Percentiles rank a stretch among this genome's conserved stretches.
These are phyloP conservation scores for Leptinotarsa defecta DNA, from an alignment of 1,140 invertebrate species.

Conservation along the genomic window DNA sequence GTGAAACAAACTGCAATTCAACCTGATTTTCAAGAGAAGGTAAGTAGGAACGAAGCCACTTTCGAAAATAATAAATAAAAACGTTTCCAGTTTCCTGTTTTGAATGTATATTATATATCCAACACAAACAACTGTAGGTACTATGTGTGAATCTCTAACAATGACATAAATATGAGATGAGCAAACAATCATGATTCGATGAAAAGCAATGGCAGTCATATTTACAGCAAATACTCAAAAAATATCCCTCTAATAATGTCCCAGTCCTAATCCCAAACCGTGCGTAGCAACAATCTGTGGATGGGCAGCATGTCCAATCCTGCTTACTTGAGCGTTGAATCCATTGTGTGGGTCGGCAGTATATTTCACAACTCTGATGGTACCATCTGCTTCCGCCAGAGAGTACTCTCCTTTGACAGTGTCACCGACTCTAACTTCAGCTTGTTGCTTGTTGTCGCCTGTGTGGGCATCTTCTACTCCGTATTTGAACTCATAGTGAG, in stretches of 20 bases:
- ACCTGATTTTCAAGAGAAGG: too few species aligned
- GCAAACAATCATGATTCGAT: background rate
- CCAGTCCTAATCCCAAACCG: conserved; percentile 14
- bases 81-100: too few species aligned
- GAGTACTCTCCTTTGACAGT: conserved; percentile 58
- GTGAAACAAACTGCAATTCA: too few species aligned
- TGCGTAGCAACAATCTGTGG: conserved; percentile 19
- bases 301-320: conserved; percentile 26
- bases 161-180: background rate
- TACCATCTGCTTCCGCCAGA: conserved; percentile 63
- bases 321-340: conserved; percentile 23
- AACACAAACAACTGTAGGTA: too few species aligned
- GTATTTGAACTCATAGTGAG: conserved; percentile 71
- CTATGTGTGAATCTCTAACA: background rate
- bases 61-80: too few species aligned
- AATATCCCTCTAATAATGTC: background rate
- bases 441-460: conserved; percentile 67
- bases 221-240: background rate
- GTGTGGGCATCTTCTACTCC: conserved; percentile 71
- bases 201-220: background rate
- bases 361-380: conserved; percentile 64
- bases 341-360: conserved; percentile 56
- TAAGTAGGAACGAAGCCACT: too few species aligned
- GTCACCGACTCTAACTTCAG: conserved; percentile 46
- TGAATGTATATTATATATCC: too few species aligned